Evolutionary conservation across 2,113 vertebrate species (phyloP).

Genomic region (Acrocephalus kingi): DNA sequence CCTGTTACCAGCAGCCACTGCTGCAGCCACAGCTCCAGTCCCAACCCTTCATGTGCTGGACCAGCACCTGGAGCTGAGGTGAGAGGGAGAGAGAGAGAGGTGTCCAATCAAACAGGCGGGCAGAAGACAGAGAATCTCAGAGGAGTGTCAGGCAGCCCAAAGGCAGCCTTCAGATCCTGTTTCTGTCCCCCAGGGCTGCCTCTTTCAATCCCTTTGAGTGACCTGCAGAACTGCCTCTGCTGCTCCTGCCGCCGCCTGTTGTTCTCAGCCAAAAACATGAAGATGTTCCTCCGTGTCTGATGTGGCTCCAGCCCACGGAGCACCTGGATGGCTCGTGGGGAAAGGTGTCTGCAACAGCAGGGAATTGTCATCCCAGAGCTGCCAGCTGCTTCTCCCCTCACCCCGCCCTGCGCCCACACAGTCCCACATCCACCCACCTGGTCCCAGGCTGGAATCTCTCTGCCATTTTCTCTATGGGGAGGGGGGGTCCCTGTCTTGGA

Average conservation of each 20-base stretch:
- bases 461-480: background rate
- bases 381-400: background rate
- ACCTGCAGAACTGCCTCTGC: background rate
- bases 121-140: background rate
- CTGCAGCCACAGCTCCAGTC: background rate
- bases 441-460: background rate
- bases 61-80: background rate
- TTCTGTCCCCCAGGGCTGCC: background rate
- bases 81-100: background rate
- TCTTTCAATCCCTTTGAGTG: background rate
- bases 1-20: background rate
- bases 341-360: background rate
- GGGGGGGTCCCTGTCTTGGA: background rate
- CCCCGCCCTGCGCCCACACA: background rate
- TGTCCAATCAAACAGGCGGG: fast-evolving
- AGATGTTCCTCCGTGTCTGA: background rate
- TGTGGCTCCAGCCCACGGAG: background rate
- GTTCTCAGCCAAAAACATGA: background rate
- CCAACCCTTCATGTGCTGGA: background rate
- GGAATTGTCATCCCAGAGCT: background rate
- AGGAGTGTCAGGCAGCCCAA: background rate
- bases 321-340: background rate
- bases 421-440: background rate
- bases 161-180: background rate
- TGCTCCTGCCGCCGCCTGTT: background rate